Conservation (phyloP, 2,888 invertebrate species). For the Adelognathus sp. region DNA sequence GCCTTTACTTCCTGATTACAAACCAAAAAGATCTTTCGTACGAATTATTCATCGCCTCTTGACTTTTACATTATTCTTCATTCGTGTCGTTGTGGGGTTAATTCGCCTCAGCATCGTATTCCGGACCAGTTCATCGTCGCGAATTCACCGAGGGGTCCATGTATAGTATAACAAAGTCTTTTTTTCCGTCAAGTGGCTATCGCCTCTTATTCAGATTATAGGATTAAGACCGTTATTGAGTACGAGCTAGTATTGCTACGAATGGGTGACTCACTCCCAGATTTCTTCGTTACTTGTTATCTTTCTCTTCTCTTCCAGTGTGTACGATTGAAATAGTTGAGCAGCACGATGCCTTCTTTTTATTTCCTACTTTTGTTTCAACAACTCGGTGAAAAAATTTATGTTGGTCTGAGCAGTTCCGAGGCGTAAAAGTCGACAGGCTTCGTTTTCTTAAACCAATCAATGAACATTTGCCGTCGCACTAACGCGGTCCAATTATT, state of each 20-base stretch:
- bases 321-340: constrained; percentile 28
- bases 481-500: no score
- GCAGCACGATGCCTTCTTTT: constrained; percentile 27
- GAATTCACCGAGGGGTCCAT: constrained; percentile 21
- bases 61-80: background rate
- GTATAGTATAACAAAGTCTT: constrained; percentile 34
- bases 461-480: no score
- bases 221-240: constrained; percentile 51
- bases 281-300: constrained; percentile 6
- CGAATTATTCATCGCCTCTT: background rate
- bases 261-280: constrained; percentile 38
- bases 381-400: constrained; percentile 2
- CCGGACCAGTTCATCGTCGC: constrained; percentile 14
- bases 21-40: constrained; percentile 33
- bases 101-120: background rate
- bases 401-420: background rate
- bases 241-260: constrained; percentile 57
- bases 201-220: constrained; percentile 38
- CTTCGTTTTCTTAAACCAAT: background rate
- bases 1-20: constrained; percentile 14
- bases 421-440: background rate
- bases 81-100: constrained; percentile 2
- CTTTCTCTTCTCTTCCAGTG: background rate
- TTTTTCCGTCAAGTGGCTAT: constrained; percentile 16
- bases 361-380: background rate